Evolutionary conservation across 2,888 invertebrate genomes (phyloP).

Genomic region (Osmoderma eremita): DNA sequence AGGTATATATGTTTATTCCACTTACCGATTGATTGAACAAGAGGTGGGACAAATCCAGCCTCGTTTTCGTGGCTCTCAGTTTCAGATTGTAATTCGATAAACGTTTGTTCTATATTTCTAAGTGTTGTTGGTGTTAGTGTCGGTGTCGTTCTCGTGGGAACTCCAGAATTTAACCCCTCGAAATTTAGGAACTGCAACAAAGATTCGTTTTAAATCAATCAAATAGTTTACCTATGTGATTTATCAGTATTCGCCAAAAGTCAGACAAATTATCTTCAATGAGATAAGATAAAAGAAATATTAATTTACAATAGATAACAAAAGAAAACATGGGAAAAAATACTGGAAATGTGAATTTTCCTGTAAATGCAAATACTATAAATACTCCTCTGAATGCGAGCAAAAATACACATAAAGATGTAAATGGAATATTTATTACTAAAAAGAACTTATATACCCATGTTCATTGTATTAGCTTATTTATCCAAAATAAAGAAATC

Average conservation of each 20-base stretch:
- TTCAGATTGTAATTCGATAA: conserved; percentile 84
- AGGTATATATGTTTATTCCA: conserved; percentile 8
- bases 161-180: conserved; percentile 88
- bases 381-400: too few species aligned
- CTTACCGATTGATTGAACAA: conserved; percentile 65
- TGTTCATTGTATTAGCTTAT: too few species aligned
- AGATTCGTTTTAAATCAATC: conserved; percentile 48
- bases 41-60: conserved; percentile 93
- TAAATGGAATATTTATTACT: too few species aligned
- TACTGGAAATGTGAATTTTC: too few species aligned
- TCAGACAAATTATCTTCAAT: conserved; percentile 28
- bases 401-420: too few species aligned
- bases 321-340: not conserved
- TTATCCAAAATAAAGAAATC: too few species aligned
- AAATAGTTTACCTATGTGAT: not conserved
- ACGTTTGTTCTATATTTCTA: conserved; percentile 90
- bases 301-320: conserved; percentile 10
- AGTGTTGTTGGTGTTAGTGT: conserved; percentile 94
- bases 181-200: conserved; percentile 81
- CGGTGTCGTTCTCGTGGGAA: conserved; percentile 92
- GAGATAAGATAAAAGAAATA: conserved; percentile 37
- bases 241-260: conserved; percentile 20
- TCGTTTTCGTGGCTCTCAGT: conserved; percentile 81
- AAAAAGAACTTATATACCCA: too few species aligned
- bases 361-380: too few species aligned